Conservation (phyloP, 2,113 vertebrate genomes). For the Pluvianellus socialis region DNA sequence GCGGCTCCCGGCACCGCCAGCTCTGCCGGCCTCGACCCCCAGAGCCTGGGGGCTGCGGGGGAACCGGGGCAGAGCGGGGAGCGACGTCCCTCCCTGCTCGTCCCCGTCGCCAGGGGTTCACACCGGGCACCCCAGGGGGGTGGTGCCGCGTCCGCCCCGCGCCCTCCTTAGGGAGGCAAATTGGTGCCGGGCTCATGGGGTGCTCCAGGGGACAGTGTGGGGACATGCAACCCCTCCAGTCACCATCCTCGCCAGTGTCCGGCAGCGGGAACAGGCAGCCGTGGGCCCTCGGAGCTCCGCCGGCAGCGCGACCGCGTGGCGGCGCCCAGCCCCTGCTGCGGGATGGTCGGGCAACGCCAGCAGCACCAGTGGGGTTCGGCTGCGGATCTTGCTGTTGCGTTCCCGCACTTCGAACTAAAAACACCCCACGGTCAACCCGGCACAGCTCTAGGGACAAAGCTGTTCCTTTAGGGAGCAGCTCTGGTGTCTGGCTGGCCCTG, state of each 20-base stretch:
- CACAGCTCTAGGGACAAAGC: neutral
- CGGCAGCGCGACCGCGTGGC: accelerated
- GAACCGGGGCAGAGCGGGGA: accelerated
- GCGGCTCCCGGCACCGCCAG: neutral
- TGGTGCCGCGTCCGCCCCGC: too few relatives aligned
- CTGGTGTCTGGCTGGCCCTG: neutral
- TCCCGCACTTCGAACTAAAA: neutral
- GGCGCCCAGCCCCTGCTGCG: neutral
- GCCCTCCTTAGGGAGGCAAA: too few relatives aligned
- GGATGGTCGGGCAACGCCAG: neutral
- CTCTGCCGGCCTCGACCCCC: neutral
- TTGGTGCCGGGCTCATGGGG: neutral
- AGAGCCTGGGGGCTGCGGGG: accelerated
- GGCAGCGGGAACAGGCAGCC: neutral
- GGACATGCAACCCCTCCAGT: too few relatives aligned
- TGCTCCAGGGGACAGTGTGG: neutral
- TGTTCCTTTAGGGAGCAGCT: neutral
- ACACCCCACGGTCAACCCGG: accelerated
- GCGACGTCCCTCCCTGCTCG: neutral
- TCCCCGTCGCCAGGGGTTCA: accelerated
- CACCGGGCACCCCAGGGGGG: accelerated
- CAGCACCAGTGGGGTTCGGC: accelerated
- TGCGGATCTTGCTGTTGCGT: neutral
- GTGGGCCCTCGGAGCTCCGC: neutral
- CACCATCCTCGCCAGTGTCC: accelerated